Base-by-base conservation (phyloP, 2,113 vertebrate species). In the Oryzias celebensis region DNA sequence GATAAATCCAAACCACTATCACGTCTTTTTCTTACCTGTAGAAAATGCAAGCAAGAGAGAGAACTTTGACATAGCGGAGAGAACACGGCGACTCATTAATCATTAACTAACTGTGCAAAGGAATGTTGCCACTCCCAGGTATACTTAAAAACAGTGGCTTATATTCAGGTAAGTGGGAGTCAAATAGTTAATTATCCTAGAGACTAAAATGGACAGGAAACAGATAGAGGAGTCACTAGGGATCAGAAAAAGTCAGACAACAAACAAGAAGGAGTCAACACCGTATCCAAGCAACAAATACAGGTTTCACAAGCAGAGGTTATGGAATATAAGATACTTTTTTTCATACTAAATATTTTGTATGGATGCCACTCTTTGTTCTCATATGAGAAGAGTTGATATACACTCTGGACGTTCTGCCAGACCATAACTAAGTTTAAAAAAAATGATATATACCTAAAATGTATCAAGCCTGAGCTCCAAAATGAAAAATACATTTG, bases 41-140 rank as follows among this genome's bases (percentile, higher is more conserved):
- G 5, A 5, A 56, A 46, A 62, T 64, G 36, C 66, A 45, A 50
- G 24, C n/a, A 13, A 50, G 42, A 65, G 58, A 69, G 82, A 81
- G 82, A 81, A 78, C 83, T 83, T 87, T 86, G 86, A 73, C 58
- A 66, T 61, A 36, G 52, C 31, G 15, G 28, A 63, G 44, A 75
- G 50, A 65, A 65, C 72, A 50, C 64, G 46, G 57, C 43, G 42
- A 15, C 7, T 47, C 60, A 77, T 89, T 59, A 88, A 89, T 90
- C 66, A 89, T 90, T 89, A 84, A 73, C 87, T 45, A 61, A 59
- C 28, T 20, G 70, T 0, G 7, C 43, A 12, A 81, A 79, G 60
- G 71, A 28, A 46, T 3, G 16, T 61, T 14, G 53, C 49, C 58
- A 44, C 51, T 47, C 47, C 31, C 41, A 52, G 23, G 24, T 64